Conservation (phyloP, 2,113 vertebrate genomes). For the Hemibagrus wyckioides region DNA sequence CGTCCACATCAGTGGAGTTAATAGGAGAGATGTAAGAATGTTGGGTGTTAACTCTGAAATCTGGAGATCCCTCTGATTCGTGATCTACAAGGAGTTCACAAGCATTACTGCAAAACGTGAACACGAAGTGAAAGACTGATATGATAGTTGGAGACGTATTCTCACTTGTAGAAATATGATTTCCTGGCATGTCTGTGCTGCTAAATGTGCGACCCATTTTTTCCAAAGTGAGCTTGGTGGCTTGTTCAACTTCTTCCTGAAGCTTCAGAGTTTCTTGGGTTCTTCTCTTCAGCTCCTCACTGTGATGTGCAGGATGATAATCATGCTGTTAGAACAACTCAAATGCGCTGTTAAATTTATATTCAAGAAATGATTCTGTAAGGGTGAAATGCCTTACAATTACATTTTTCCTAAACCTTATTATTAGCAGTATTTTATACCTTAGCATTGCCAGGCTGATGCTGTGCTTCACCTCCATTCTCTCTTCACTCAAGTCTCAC, state of each 20-base stretch:
- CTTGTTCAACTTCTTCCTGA: conserved; percentile 67
- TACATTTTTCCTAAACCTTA: neutral
- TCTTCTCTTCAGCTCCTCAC: conserved; percentile 63
- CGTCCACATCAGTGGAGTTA: conserved; percentile 12
- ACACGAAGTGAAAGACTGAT: neutral
- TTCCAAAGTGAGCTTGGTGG: conserved; percentile 61
- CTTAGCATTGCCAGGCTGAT: conserved; percentile 9
- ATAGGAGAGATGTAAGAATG: neutral
- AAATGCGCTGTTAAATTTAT: neutral
- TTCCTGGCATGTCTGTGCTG: conserved; percentile 9
- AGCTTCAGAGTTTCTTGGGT: conserved; percentile 66
- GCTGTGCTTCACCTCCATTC: neutral
- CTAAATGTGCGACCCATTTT: conserved; percentile 48
- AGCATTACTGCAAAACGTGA: neutral
- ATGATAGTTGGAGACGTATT: neutral
- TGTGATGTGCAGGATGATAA: conserved; percentile 28
- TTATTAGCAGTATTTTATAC: neutral
- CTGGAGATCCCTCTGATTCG: neutral
- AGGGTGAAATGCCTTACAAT: neutral
- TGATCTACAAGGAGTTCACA: neutral
- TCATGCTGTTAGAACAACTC: neutral
- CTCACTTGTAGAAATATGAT: conserved; percentile 40
- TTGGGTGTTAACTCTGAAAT: neutral
- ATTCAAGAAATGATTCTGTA: neutral
- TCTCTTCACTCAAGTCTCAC: neutral